Base-by-base conservation (phyloP, 2,888 invertebrate genomes). In the Dryomyza anilis region DNA sequence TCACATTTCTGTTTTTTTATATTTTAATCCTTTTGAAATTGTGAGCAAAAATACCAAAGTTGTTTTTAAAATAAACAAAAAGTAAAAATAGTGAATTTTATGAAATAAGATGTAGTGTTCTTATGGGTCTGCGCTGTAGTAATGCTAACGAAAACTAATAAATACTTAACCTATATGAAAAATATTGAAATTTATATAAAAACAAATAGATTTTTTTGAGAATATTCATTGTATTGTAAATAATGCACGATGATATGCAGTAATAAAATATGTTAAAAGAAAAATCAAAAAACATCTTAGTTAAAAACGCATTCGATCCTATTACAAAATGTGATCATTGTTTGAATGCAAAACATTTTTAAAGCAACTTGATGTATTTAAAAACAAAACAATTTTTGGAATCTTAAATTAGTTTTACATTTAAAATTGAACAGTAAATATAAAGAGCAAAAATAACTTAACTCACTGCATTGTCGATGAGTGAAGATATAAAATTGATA, bases 251-350 rank as follows among this genome's bases (percentile, higher is more conserved):
- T n/a, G n/a, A n/a, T n/a, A n/a, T n/a, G n/a, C n/a, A n/a, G n/a
- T n/a, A n/a, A n/a, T 19, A 16, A 30, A 53, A 63, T 27, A 53
- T 59, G 71, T 56, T 60, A 70, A 67, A 71, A 73, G 71, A 67
- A 69, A 68, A 71, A 68, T 72, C 59, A 67, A 70, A 65, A 66
- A 69, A 71, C 58, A 66, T 69, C 7, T 33, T 73, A 74, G 73
- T 68, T 36, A 67, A 55, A 29, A 55, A 53, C 8, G 3, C 3
- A 53, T 25, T 55, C 4, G 36, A 16, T 19, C 33, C n/a, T 2
- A 46, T 16, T 1, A 21, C 19, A 23, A 48, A 48, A 48, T 48
- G 12, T n/a, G n/a, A n/a, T n/a, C n/a, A n/a, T n/a, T n/a, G n/a
- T n/a, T n/a, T n/a, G n/a, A 61, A 25, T 6, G 30, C 46, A 36